A percentile compares a stretch with the other conserved stretches of the same genome.
phyloP scores from a whole-genome alignment of 2,113 vertebrate genomes.

The Delphinapterus leucas region DNA sequence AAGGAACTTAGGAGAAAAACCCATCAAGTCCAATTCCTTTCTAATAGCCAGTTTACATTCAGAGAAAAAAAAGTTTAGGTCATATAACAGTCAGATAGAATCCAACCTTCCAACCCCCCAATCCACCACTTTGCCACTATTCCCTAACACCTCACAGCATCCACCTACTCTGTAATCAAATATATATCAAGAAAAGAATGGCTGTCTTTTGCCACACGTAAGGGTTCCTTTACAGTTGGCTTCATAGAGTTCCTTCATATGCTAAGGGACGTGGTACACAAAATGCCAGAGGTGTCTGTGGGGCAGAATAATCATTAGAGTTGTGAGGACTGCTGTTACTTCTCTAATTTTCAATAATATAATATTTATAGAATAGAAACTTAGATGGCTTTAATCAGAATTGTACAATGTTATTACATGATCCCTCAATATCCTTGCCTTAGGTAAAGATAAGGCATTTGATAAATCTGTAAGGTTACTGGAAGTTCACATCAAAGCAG shows the following conservation, averaged over 20 bases:
- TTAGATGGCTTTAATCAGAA: neutral
- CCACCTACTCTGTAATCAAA: neutral
- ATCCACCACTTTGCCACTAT: neutral
- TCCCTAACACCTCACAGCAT: neutral
- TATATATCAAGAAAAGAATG: neutral
- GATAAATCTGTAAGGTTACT: neutral
- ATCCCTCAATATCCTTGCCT: neutral
- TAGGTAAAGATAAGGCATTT: neutral
- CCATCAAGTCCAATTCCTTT: neutral
- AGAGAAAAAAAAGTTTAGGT: neutral
- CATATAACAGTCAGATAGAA: neutral
- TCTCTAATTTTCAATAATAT: neutral
- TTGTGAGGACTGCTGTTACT: neutral
- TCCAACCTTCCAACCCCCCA: neutral
- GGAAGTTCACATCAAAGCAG: slow-evolving; percentile 1
- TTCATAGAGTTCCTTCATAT: neutral
- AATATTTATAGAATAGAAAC: neutral
- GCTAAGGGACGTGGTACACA: neutral
- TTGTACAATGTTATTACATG: neutral
- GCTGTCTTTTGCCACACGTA: neutral
- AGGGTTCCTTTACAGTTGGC: neutral
- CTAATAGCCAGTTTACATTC: neutral
- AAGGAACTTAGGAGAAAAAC: neutral
- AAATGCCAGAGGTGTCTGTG: neutral
- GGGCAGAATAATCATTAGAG: neutral